These are phyloP conservation scores for Rhagoletis pomonella DNA, from an alignment of 1,140 invertebrate genomes.

Conservation along the genomic window DNA sequence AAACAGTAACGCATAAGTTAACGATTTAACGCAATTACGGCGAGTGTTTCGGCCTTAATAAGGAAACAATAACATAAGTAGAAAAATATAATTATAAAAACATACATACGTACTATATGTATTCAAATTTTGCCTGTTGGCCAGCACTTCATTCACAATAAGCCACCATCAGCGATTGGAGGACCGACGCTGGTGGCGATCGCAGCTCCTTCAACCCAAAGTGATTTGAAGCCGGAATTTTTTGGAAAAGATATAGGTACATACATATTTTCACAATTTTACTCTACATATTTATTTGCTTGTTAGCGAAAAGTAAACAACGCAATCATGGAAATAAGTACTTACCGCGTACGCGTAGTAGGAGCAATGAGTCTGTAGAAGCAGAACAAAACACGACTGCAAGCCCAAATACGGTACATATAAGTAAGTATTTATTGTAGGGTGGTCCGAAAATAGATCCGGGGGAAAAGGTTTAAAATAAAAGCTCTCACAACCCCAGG, in stretches of 20 bases:
- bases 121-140: not conserved
- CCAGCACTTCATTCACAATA: conserved; percentile 38
- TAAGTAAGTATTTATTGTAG: too few relatives aligned
- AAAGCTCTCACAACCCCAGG: too few relatives aligned
- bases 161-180: not conserved
- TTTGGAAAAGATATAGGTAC: not conserved
- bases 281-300: conserved; percentile 25
- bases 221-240: not conserved
- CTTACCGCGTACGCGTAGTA: not conserved
- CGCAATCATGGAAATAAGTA: conserved; percentile 40
- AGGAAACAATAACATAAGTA: conserved; percentile 50
- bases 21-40: conserved; percentile 46
- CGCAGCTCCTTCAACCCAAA: conserved; percentile 29
- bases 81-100: conserved; percentile 15
- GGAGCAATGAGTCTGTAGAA: not conserved
- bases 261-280: conserved; percentile 38
- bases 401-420: not conserved
- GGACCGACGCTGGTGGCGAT: not conserved
- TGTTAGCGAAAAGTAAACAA: conserved; percentile 43
- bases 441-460: too few relatives aligned
- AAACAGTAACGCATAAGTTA: conserved; percentile 40
- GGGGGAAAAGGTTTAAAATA: too few relatives aligned
- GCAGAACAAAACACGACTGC: not conserved
- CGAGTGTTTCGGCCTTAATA: conserved; percentile 42
- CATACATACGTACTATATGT: not conserved